Evolutionary conservation across 2,797 vertebrate species (phyloP).

Genomic region (Lacerta viridis): DNA sequence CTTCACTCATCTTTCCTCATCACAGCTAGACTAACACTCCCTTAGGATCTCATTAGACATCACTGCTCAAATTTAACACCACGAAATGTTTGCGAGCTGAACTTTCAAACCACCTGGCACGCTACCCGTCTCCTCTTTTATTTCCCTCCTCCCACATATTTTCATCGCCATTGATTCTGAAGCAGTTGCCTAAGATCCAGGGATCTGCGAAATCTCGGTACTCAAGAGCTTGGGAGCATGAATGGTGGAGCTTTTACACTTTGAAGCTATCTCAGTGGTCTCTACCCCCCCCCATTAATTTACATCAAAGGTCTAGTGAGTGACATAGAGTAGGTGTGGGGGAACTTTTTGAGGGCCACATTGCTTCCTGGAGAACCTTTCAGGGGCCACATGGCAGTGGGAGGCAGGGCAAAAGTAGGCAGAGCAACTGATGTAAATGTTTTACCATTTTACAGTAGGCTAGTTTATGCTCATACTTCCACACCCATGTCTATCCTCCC

Average conservation of each 20-base stretch:
- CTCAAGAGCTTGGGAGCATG: not conserved
- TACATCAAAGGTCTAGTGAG: not conserved
- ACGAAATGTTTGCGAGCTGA: constrained; percentile 36
- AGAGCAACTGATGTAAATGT: too few relatives aligned
- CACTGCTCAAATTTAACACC: constrained; percentile 57
- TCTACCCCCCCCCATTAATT: not conserved
- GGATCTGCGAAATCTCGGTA: not conserved
- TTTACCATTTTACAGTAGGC: too few relatives aligned
- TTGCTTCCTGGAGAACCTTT: too few relatives aligned
- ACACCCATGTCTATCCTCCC: too few relatives aligned
- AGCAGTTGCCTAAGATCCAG: not conserved
- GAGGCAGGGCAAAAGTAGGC: too few relatives aligned
- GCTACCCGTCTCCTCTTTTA: constrained; percentile 15
- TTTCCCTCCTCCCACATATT: not conserved
- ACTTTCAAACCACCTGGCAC: constrained; percentile 18
- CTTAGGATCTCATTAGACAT: constrained; percentile 61
- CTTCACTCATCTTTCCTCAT: constrained; percentile 46
- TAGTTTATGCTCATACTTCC: too few relatives aligned
- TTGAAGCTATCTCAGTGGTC: not conserved
- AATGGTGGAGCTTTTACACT: not conserved
- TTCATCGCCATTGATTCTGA: not conserved
- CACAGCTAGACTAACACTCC: constrained; percentile 48
- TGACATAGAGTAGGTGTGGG: not conserved
- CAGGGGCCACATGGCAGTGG: too few relatives aligned
- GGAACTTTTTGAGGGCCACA: too few relatives aligned